These are phyloP conservation scores for Pygoscelis antarcticus DNA, from an alignment of 2,113 vertebrate species.

Conservation along the genomic window DNA sequence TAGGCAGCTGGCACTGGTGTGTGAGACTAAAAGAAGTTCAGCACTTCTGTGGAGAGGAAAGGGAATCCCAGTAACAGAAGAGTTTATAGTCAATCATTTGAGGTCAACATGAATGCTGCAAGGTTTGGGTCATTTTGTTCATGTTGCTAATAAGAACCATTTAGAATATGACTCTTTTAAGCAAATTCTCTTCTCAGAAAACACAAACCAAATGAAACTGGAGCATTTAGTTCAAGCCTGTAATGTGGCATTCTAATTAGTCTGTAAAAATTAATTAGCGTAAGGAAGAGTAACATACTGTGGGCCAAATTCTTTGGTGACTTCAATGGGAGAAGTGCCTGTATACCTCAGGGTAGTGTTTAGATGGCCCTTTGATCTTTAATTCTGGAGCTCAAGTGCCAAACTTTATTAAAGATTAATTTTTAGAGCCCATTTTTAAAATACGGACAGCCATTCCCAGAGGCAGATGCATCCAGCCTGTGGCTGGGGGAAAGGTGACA, in stretches of 20 bases:
- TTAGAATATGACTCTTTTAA: background rate
- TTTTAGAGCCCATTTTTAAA: background rate
- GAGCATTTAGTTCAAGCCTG: background rate
- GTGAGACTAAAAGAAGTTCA: background rate
- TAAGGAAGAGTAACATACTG: background rate
- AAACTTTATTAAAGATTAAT: slow-evolving; percentile 28
- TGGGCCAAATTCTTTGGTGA: slow-evolving; percentile 14
- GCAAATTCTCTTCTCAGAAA: background rate
- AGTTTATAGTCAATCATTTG: background rate
- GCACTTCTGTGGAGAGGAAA: background rate
- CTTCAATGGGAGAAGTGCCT: background rate
- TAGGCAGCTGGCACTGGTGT: background rate
- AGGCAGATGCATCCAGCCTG: background rate
- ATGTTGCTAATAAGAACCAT: background rate
- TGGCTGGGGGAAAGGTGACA: background rate
- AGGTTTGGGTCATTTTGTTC: background rate
- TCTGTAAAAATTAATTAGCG: slow-evolving; percentile 28
- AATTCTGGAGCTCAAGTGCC: slow-evolving; percentile 1
- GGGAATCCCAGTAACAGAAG: background rate
- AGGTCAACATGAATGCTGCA: background rate
- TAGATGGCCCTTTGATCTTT: slow-evolving; percentile 32
- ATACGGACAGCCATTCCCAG: background rate
- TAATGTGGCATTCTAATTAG: background rate
- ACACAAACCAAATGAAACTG: background rate
- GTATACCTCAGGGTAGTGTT: background rate